Evolutionary conservation across 2,797 vertebrate genomes (phyloP).

Genomic region (Tokudaia muenninki): DNA sequence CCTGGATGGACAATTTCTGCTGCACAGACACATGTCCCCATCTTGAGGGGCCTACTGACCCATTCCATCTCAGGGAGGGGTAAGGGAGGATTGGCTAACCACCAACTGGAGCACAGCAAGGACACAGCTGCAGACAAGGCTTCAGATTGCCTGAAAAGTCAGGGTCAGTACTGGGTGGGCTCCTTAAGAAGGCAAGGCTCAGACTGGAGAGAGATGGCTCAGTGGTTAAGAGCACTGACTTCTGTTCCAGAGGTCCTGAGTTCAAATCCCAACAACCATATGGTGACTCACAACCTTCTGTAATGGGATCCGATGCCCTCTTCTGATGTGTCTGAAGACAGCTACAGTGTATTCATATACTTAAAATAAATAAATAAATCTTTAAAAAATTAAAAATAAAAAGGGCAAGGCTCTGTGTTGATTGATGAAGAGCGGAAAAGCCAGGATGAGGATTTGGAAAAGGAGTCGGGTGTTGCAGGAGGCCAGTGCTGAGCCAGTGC

Average conservation of each 20-base stretch:
- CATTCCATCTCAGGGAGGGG: too few relatives aligned
- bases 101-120: not conserved
- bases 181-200: not conserved
- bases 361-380: not conserved
- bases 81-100: not conserved
- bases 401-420: not conserved
- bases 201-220: not conserved
- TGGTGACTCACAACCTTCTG: not conserved
- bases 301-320: not conserved
- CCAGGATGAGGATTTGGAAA: not conserved
- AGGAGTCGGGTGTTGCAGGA: accelerated
- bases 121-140: not conserved
- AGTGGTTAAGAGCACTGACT: not conserved
- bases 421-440: not conserved
- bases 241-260: not conserved
- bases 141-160: not conserved
- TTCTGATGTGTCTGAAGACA: not conserved
- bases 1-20: not conserved
- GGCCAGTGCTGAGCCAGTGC: not conserved
- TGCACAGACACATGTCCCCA: not conserved
- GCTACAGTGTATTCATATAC: not conserved
- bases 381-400: not conserved
- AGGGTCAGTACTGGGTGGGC: accelerated
- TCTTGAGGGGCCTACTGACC: not conserved
- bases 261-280: not conserved